A percentile compares a stretch with the other conserved stretches of the same genome.
Conservation (phyloP, 2,888 invertebrate species). For the Cataglyphis cursor region DNA sequence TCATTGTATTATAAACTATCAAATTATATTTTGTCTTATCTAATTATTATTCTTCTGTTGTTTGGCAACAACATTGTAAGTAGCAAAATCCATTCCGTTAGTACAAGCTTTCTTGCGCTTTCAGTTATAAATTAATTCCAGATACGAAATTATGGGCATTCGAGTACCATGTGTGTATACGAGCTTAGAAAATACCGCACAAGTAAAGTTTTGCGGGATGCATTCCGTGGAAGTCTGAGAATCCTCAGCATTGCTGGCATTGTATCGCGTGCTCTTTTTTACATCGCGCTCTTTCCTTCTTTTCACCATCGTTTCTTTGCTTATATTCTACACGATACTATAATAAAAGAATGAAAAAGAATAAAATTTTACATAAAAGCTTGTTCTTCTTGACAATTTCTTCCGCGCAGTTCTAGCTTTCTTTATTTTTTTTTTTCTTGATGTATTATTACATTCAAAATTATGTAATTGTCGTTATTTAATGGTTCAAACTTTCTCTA, state of each 20-base stretch:
- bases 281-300: slow-evolving; percentile 10
- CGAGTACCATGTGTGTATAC: slow-evolving; percentile 9
- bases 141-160: slow-evolving; percentile 30
- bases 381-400: slow-evolving; percentile 55
- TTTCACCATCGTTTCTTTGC: not conserved
- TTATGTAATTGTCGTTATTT: slow-evolving; percentile 26
- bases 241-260: slow-evolving; percentile 36
- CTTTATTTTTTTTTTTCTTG: not conserved
- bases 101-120: not conserved
- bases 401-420: not conserved
- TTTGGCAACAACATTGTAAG: not conserved
- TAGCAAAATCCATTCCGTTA: not conserved
- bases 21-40: too few relatives aligned
- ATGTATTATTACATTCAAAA: not conserved
- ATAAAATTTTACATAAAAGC: slow-evolving; percentile 60
- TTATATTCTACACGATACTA: not conserved
- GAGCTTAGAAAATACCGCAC: slow-evolving; percentile 20
- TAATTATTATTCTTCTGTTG: not conserved
- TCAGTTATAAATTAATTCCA: slow-evolving; percentile 33
- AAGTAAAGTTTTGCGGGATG: not conserved
- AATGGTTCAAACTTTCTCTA: not conserved
- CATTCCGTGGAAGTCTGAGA: slow-evolving; percentile 52
- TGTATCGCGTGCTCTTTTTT: slow-evolving; percentile 55
- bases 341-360: slow-evolving; percentile 35
- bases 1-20: too few relatives aligned